Evolutionary conservation across 2,888 invertebrate genomes (phyloP).

Genomic region (Epirrita christyi): DNA sequence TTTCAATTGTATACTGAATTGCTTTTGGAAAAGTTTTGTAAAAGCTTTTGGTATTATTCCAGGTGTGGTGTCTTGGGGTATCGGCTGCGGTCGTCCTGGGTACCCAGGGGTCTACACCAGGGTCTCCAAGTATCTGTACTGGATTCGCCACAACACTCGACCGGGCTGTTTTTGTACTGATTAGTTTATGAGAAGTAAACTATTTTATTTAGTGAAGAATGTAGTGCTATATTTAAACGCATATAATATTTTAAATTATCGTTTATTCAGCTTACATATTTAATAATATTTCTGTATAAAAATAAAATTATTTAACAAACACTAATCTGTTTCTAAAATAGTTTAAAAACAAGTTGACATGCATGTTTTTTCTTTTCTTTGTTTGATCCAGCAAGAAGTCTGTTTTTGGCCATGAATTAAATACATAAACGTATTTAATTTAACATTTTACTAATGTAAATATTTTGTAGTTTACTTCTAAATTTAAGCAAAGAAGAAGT

Average conservation of each 20-base stretch:
- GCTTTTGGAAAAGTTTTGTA: no score
- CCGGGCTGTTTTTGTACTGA: constrained; percentile 92
- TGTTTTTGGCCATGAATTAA: no score
- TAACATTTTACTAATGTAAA: no score
- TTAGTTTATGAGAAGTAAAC: constrained; percentile 40
- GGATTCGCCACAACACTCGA: constrained; percentile 90
- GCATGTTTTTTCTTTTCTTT: no score
- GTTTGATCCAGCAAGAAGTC: no score
- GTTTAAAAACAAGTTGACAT: no score
- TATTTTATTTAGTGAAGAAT: neutral
- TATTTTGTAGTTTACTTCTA: no score
- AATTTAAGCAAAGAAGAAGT: no score
- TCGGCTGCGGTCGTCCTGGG: constrained; percentile 93
- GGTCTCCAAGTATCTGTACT: constrained; percentile 91
- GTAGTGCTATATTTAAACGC: neutral
- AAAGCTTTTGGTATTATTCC: constrained; percentile 13
- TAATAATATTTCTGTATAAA: neutral
- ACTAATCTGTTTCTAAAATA: no score
- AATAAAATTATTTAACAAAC: no score
- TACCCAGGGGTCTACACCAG: constrained; percentile 95
- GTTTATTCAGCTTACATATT: neutral
- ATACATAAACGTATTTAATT: no score
- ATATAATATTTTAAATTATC: neutral
- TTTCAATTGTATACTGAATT: no score
- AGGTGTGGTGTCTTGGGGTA: constrained; percentile 95